Conservation (phyloP, 2,888 invertebrate species). For the Dexiosoma caninum region DNA sequence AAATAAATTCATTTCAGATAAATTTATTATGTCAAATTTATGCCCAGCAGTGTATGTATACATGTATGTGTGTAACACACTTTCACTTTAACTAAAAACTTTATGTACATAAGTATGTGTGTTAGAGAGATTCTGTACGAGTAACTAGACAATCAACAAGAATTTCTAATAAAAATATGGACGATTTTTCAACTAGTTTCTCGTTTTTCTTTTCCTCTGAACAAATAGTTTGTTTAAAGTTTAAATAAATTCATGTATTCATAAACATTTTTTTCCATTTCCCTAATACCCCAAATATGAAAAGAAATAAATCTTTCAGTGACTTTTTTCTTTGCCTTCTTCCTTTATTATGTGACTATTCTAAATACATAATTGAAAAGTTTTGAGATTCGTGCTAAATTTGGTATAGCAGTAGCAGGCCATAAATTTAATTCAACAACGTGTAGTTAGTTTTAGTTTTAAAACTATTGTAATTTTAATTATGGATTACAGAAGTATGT, state of each 20-base stretch:
- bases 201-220: background rate
- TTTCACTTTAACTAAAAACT: conserved; percentile 35
- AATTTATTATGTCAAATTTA: too few relatives aligned
- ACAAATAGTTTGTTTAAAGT: conserved; percentile 34
- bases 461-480: too few relatives aligned
- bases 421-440: conserved; percentile 48
- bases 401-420: conserved; percentile 15
- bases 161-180: conserved; percentile 38
- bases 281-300: conserved; percentile 49
- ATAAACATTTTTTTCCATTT: conserved; percentile 26
- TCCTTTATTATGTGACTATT: background rate
- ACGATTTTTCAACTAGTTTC: background rate
- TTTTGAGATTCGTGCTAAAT: conserved; percentile 20
- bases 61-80: background rate
- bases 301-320: conserved; percentile 46
- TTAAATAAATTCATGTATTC: conserved; percentile 40
- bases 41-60: background rate
- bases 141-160: conserved; percentile 47
- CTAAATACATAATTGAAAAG: conserved; percentile 34
- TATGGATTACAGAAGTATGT: background rate
- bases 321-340: background rate
- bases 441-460: too few relatives aligned
- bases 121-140: background rate
- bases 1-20: too few relatives aligned
- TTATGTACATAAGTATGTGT: background rate